A percentile compares a stretch with the other conserved stretches of the same genome.
phyloP scores from a whole-genome alignment of 2,797 vertebrate species.

The Gephyroberyx darwinii region DNA sequence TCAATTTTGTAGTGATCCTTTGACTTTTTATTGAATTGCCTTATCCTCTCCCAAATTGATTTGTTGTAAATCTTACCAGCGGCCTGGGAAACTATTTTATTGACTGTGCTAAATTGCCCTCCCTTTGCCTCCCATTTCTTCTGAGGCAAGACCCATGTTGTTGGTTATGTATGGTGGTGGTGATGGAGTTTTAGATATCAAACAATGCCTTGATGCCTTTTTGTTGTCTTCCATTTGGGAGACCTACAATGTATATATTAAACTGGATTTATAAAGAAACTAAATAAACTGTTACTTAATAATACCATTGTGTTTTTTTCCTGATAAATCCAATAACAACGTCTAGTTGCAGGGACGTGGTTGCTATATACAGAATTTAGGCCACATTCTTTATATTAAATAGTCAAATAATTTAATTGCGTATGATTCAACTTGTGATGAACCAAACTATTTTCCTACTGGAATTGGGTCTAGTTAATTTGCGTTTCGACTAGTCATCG shows the following conservation, averaged over 20 bases:
- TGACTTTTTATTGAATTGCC: conserved; percentile 63
- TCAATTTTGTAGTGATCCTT: conserved; percentile 45
- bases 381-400: too few relatives aligned
- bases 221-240: conserved; percentile 81
- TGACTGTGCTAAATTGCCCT: conserved; percentile 48
- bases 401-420: not conserved
- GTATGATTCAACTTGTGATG: not conserved
- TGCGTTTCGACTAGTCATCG: too few relatives aligned
- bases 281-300: conserved; percentile 77
- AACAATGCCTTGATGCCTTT: conserved; percentile 87
- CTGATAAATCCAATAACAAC: not conserved
- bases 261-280: conserved; percentile 85
- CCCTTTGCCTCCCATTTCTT: conserved; percentile 41
- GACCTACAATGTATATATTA: conserved; percentile 80
- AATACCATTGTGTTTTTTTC: conserved; percentile 35
- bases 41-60: conserved; percentile 60
- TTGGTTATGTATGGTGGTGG: conserved; percentile 63
- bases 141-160: conserved; percentile 49
- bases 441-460: too few relatives aligned
- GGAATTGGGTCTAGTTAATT: too few relatives aligned
- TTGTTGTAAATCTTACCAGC: conserved; percentile 55
- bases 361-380: not conserved
- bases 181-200: conserved; percentile 77
- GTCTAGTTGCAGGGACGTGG: too few relatives aligned
- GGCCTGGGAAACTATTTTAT: conserved; percentile 36